Evolutionary conservation across 1,140 invertebrate species (phyloP).

Genomic region (Macrotrachela quadricornifera): DNA sequence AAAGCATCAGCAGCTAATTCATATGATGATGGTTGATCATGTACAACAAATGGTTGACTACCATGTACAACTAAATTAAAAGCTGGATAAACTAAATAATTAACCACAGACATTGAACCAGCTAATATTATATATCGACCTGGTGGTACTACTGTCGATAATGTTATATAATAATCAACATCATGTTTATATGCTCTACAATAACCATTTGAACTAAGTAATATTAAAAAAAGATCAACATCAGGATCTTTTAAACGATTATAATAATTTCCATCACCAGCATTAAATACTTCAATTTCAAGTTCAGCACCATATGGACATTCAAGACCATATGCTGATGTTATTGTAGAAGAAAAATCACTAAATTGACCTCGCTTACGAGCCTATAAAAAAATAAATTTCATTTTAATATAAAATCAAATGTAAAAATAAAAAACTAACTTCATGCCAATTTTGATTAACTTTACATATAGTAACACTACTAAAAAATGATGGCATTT

Average conservation of each 20-base stretch:
- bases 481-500: not conserved
- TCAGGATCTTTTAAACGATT: not conserved
- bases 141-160: not conserved
- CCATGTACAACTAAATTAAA: not conserved
- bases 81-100: not conserved
- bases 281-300: not conserved
- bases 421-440: too few species aligned
- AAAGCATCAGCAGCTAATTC: not conserved
- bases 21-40: not conserved
- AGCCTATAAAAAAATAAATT: too few species aligned
- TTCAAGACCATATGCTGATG: not conserved
- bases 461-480: not conserved
- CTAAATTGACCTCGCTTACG: not conserved
- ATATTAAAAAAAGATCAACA: not conserved
- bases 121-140: slow-evolving; percentile 7
- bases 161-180: slow-evolving; percentile 5
- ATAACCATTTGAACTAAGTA: not conserved
- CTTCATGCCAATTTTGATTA: not conserved
- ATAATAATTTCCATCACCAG: not conserved
- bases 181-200: slow-evolving; percentile 3
- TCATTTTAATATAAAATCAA: too few species aligned
- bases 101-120: not conserved
- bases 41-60: not conserved
- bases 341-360: not conserved
- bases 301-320: not conserved